Base-by-base conservation (phyloP, 2,113 vertebrate genomes). In the Rhadina sibilatrix region DNA sequence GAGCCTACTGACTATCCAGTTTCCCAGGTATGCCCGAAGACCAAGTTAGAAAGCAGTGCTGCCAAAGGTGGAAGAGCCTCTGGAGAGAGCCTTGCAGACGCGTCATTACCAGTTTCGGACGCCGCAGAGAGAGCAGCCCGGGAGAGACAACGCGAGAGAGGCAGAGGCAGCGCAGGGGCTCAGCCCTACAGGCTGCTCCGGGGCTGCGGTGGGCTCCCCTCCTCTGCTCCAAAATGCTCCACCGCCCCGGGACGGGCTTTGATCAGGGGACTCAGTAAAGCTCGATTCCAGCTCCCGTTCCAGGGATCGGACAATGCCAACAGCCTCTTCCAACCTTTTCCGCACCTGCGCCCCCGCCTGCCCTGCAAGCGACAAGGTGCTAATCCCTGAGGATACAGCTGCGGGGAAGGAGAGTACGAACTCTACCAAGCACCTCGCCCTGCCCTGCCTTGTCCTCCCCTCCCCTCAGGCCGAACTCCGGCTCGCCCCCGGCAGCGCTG, bases 141-240 rank as follows among this genome's bases (percentile, higher is more conserved):
- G 35, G 28, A 37, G 20, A 64, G 31, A 69, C 40, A 81, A 37
- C 22, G 8, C 15, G 2, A 38, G 33, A 25, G n/a, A 24, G 37
- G 47, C 59, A 78, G 40, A 4, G 30, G 21, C 59, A 44, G 15
- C 1, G 9, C 44, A 4, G 5, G 37, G 1, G 20, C 1, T 64
- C 50, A 9, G 17, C 2, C 10, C 35, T 1, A 7, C 9, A 1
- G 8, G 40, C 47, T 12, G 27, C 1, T 2, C 7, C 1, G 12
- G 12, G 30, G 49, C 50, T 14, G n/a, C 44, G 12, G 3, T 3
- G 22, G 21, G 33, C n/a, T 59, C 27, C 20, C 23, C 57, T 18
- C 33, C 64, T 1, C 16, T 17, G 31, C 35, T 8, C 61, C 13
- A 18, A 14, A 14, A 22, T 1, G 25, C 24, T 6, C 33, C 47